Conservation (phyloP, 2,888 invertebrate species). For the Scaptomyza caliginosa region DNA sequence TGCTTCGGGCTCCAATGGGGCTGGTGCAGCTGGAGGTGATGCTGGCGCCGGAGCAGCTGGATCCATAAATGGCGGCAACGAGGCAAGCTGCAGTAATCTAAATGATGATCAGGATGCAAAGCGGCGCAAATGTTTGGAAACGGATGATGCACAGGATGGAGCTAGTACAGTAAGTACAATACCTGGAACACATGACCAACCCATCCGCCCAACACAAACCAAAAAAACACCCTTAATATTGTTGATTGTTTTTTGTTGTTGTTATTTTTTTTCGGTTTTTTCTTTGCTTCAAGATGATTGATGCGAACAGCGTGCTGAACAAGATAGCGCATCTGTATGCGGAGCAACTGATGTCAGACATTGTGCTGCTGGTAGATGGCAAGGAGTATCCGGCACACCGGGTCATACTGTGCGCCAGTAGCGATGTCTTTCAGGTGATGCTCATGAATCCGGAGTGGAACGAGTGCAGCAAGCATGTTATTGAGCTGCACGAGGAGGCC, state of each 20-base stretch:
- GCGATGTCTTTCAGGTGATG: constrained; percentile 99
- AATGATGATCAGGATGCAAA: constrained; percentile 68
- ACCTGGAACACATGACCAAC: not conserved
- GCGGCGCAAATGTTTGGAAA: constrained; percentile 62
- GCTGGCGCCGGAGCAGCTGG: constrained; percentile 14
- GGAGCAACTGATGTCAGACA: constrained; percentile 95
- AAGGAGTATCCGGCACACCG: constrained; percentile 94
- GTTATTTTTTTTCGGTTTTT: not conserved
- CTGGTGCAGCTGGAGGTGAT: not conserved
- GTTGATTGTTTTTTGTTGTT: not conserved
- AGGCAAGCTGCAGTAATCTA: constrained; percentile 15
- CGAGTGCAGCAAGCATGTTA: constrained; percentile 93
- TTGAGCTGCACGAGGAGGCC: constrained; percentile 93
- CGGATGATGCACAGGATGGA: constrained; percentile 63
- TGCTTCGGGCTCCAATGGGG: not conserved
- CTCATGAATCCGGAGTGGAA: constrained; percentile 96
- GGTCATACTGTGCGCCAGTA: constrained; percentile 95
- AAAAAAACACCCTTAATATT: not conserved
- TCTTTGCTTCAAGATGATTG: constrained; percentile 88
- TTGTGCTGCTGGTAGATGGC: constrained; percentile 92
- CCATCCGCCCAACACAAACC: not conserved
- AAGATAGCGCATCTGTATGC: constrained; percentile 93
- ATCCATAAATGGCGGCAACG: constrained; percentile 29
- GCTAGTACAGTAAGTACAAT: constrained; percentile 70
- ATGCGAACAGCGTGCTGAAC: constrained; percentile 91